A percentile compares a stretch with the other conserved stretches of the same genome.
These are phyloP conservation scores for Gadopsis bispinosus DNA, from an alignment of 2,797 vertebrate genomes.

Conservation along the genomic window DNA sequence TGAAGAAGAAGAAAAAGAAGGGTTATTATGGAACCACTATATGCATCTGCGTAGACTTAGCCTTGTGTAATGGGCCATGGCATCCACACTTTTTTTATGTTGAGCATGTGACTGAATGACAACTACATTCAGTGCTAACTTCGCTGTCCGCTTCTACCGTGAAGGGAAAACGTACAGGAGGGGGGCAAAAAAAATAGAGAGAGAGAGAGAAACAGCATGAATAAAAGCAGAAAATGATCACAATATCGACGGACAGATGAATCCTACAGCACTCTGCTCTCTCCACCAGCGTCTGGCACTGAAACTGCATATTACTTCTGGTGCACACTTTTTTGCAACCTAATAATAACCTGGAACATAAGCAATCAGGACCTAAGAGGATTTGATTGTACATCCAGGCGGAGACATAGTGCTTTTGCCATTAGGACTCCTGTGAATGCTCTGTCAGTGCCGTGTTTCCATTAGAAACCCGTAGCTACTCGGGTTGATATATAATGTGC, in stretches of 20 bases:
- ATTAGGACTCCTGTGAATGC: constrained; percentile 95
- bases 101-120: constrained; percentile 35
- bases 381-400: constrained; percentile 99
- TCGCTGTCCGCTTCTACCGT: constrained; percentile 35
- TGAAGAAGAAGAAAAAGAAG: background rate
- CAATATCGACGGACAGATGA: constrained; percentile 73
- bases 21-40: constrained; percentile 38
- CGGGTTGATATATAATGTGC: constrained; percentile 99
- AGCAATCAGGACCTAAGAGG: constrained; percentile 98
- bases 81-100: constrained; percentile 36
- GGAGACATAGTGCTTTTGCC: constrained; percentile 96
- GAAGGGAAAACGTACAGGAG: constrained; percentile 42
- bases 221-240: constrained; percentile 70
- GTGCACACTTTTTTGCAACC: constrained; percentile 89
- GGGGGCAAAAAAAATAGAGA: background rate
- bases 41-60: constrained; percentile 30
- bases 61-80: constrained; percentile 40
- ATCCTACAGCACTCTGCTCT: constrained; percentile 58
- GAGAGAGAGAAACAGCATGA: constrained; percentile 29
- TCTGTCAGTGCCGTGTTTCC: constrained; percentile 97
- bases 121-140: constrained; percentile 29
- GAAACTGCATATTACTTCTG: constrained; percentile 81
- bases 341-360: constrained; percentile 99
- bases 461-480: constrained; percentile 98
- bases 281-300: constrained; percentile 65